Evolutionary conservation across 2,888 invertebrate species (phyloP), one percentile per base, ranked within the genome.

Genomic region (Caenorhabditis angaria): DNA sequence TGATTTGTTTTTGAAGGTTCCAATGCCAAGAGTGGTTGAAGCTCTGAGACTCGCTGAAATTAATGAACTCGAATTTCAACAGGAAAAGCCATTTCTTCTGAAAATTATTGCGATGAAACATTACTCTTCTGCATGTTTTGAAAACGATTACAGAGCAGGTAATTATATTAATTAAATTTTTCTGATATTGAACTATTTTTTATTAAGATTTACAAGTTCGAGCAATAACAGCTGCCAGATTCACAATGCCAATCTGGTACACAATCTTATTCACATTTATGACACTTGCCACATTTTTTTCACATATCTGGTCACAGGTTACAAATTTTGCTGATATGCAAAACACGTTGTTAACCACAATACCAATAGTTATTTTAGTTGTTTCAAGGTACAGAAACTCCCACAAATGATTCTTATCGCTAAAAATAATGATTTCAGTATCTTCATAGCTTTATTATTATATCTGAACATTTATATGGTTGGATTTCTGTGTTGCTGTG

Each of bases 241-340:
- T 66, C 55, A 81, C 80, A 10, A 78, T 83, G 82, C 78, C 83
- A 0, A 69, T 83, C 12, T 83, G 79, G 77, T 83, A 81, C 60
- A 81, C 82, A 0, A 25, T 83, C 10, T 55, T 78, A 0, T 83
- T 82, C 57, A 68, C 78, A 20, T 56, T 81, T n/a, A 81, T 81
- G 80, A 81, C 80, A 1, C 50, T 82, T 47, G 73, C 68, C 18
- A 82, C 82, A 12, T 77, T 81, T 62, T 72, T 67, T 12, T 80
- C 81, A n/a, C 83, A 83, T 48, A 73, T 82, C 32, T 83, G 83
- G 83, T 81, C 78, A n/a, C 82, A 82, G 63, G 76, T 77, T 25
- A 78, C 80, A 20, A 83, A 83, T 65, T 82, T 66, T 51, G 54
- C 68, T 14, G 77, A 69, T 51, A 63, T 83, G 50, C 77, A 81